Base-by-base conservation (phyloP, 2,113 vertebrate species). In the Podarcis raffonei region DNA sequence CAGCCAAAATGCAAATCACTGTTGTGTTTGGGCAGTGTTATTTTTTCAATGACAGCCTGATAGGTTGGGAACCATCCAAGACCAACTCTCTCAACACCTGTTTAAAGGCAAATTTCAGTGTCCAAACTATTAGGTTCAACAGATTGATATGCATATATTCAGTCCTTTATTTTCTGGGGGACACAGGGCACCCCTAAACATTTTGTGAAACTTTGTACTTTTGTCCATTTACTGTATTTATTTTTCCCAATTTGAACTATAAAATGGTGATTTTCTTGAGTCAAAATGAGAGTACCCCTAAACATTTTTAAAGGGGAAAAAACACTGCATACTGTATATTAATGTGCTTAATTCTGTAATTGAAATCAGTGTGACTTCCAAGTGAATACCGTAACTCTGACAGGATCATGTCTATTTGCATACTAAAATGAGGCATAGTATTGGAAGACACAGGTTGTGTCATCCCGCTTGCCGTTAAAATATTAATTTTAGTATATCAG, bases 1-100 rank as follows among this genome's bases (percentile, higher is more conserved):
- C 93, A 94, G 96, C 93, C 95, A 93, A 92, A 62, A 88, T 90
- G 94, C 92, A 88, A 90, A 91, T 92, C 91, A 94, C 95, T 96
- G 96, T 96, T 96, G 91, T 92, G 91, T 95, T 96, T 94, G 94
- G 89, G 86, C 72, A 75, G 79, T 75, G 89, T 87, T 95, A 94
- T 89, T 92, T 30, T 95, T 92, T 87, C 92, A 95, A 86, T 39
- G 66, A 91, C 20, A 8, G 78, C 80, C 15, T 92, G 93, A 95
- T 94, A 95, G 92, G 78, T 94, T 95, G 97, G 97, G 89, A 92
- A 15, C 75, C 0, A 7, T 95, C 95, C 97, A 96, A 96, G 65
- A 95, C 90, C 94, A 91, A 95, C 95, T 97, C 88, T 89, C 93
- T 90, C 90, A 93, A 95, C 97, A 98, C 98, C 98, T 98, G 98